phyloP scores from a whole-genome alignment of 2,888 invertebrate genomes.

The Tigriopus californicus region DNA sequence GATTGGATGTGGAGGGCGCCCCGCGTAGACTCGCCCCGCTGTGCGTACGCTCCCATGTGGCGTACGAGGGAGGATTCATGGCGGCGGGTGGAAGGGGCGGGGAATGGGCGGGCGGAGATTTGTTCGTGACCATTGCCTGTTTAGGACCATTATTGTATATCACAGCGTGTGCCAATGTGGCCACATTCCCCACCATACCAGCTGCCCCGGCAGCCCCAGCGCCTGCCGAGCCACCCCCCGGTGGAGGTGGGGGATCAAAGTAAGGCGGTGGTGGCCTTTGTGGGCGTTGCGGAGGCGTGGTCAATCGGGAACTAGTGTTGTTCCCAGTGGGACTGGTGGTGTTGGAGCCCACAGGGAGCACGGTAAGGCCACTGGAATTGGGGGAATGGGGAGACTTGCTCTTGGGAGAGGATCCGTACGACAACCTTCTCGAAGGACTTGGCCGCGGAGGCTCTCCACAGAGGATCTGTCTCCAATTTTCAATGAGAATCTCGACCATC shows the following conservation, averaged over 20 bases:
- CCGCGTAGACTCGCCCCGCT: background rate
- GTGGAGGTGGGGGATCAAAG: slow-evolving; percentile 12
- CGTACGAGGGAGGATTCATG: background rate
- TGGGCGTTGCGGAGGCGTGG: slow-evolving; percentile 12
- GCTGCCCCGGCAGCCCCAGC: too few relatives aligned
- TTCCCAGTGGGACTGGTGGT: background rate
- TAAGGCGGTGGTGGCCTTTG: slow-evolving; percentile 13
- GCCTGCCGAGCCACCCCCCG: background rate
- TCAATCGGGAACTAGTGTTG: background rate
- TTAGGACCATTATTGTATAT: slow-evolving; percentile 14
- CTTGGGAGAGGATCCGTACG: slow-evolving; percentile 16
- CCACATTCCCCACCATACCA: background rate
- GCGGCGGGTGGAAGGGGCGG: background rate
- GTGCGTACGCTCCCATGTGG: slow-evolving; percentile 9
- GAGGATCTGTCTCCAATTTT: slow-evolving; percentile 33
- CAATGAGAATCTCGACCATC: slow-evolving; percentile 86
- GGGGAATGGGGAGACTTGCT: background rate
- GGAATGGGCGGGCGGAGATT: background rate
- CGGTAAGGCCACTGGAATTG: slow-evolving; percentile 20
- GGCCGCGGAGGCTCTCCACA: slow-evolving; percentile 18
- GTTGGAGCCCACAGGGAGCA: slow-evolving; percentile 18
- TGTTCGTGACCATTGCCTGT: background rate
- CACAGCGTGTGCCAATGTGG: slow-evolving; percentile 9
- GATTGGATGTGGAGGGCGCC: background rate
- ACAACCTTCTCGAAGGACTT: slow-evolving; percentile 16